Evolutionary conservation across 2,113 vertebrate genomes (phyloP).

Genomic region (Accipiter virgatus): DNA sequence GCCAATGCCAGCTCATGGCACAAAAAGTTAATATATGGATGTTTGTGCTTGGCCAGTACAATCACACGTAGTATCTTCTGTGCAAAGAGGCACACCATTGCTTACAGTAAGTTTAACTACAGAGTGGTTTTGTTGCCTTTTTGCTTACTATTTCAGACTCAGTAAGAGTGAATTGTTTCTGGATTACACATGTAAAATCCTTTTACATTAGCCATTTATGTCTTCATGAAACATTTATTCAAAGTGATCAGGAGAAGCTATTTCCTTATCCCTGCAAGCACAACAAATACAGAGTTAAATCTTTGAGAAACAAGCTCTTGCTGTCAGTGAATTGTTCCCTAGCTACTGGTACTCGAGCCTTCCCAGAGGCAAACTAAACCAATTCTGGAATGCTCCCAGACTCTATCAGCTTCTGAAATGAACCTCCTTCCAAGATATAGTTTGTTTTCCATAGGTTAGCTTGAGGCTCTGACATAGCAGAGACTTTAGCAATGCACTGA

Average conservation of each 20-base stretch:
- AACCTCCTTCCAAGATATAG: neutral
- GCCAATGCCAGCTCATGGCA: neutral
- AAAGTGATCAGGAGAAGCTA: constrained; percentile 3
- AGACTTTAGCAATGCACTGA: neutral
- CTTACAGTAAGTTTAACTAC: neutral
- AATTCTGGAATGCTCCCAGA: neutral
- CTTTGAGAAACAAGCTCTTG: constrained; percentile 25
- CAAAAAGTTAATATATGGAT: neutral
- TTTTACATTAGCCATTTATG: constrained; percentile 17
- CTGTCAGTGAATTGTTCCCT: constrained; percentile 1
- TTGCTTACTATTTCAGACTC: neutral
- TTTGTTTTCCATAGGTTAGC: neutral
- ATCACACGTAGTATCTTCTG: neutral
- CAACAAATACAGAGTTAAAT: neutral
- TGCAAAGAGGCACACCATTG: neutral
- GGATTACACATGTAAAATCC: constrained; percentile 17
- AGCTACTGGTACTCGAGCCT: neutral
- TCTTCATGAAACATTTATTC: constrained; percentile 25
- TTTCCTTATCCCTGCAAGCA: neutral
- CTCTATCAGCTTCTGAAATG: neutral
- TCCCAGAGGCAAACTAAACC: constrained; percentile 8
- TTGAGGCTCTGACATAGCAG: neutral
- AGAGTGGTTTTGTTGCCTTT: neutral
- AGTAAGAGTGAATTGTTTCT: neutral
- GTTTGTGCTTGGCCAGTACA: neutral